phyloP scores from a whole-genome alignment of 2,888 invertebrate species.

The Anticlea derivata region DNA sequence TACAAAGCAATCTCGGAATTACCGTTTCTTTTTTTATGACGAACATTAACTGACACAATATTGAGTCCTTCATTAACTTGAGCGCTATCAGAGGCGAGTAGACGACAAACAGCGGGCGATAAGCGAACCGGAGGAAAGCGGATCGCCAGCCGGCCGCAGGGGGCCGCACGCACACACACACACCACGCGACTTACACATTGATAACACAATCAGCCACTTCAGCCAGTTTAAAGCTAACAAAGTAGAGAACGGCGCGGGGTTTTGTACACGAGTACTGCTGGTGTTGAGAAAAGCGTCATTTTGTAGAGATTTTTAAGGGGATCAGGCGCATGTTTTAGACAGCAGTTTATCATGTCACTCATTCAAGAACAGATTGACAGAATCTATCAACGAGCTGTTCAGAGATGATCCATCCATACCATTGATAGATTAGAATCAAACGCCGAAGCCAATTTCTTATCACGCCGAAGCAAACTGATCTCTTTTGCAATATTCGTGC shows the following conservation, averaged over 20 bases:
- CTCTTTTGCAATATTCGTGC: no score
- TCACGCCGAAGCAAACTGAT: no score
- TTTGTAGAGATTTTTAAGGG: not conserved
- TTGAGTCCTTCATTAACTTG: constrained; percentile 52
- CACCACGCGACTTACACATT: constrained; percentile 38
- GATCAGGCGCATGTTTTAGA: not conserved
- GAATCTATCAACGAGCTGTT: no score
- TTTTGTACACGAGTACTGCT: constrained; percentile 38
- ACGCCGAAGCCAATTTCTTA: no score
- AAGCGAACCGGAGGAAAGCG: constrained; percentile 71
- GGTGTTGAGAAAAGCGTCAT: constrained; percentile 16
- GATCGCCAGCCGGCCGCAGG: constrained; percentile 66
- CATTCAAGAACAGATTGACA: no score
- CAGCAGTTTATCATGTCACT: no score
- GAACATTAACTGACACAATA: constrained; percentile 44
- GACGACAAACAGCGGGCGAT: constrained; percentile 60
- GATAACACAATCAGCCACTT: constrained; percentile 57
- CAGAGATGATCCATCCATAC: no score
- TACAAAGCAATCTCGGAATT: no score
- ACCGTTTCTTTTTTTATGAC: constrained; percentile 12
- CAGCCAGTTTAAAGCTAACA: constrained; percentile 41
- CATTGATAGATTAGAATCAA: no score
- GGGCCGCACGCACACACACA: constrained; percentile 58
- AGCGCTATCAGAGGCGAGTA: constrained; percentile 51
- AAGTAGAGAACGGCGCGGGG: constrained; percentile 56